Percentiles rank a stretch among this genome's conserved stretches.
Conservation (phyloP, 30 jellyfish, hydroid and myxozoan species). For the Pseudorhiza aurosa region DNA sequence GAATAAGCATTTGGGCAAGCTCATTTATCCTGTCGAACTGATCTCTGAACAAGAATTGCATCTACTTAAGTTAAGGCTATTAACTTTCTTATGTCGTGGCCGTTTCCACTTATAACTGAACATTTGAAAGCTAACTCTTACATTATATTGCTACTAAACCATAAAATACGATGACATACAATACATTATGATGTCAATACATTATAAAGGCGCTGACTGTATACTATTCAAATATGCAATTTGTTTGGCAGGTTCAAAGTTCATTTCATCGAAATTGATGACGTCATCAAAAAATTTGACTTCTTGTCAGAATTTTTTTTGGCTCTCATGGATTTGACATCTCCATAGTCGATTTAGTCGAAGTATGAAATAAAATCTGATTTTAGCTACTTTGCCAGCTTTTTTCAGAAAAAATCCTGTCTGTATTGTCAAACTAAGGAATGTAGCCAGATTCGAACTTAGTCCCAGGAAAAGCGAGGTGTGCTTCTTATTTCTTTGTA, state of each 20-base stretch:
- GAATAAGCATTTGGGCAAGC: conserved; percentile 4
- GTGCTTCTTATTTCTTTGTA: no score
- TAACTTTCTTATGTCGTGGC: background rate
- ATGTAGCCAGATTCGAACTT: no score
- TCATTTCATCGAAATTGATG: no score
- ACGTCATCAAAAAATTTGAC: background rate
- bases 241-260: background rate
- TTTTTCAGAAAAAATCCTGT: background rate
- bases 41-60: no score
- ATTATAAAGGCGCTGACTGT: background rate
- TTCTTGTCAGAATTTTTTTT: background rate
- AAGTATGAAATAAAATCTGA: background rate
- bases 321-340: background rate
- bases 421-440: no score
- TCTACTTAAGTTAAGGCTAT: background rate
- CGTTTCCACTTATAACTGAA: background rate
- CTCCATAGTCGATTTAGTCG: conserved; percentile 7
- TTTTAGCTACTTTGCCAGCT: no score
- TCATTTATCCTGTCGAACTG: conserved; percentile 9
- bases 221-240: no score
- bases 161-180: background rate
- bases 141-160: no score
- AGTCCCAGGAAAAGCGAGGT: no score
- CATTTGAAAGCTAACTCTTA: background rate
- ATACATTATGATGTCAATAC: background rate